A percentile compares a stretch with the other conserved stretches of the same genome.
phyloP scores from a whole-genome alignment of 2,888 invertebrate genomes.

The Coenonympha glycerion region DNA sequence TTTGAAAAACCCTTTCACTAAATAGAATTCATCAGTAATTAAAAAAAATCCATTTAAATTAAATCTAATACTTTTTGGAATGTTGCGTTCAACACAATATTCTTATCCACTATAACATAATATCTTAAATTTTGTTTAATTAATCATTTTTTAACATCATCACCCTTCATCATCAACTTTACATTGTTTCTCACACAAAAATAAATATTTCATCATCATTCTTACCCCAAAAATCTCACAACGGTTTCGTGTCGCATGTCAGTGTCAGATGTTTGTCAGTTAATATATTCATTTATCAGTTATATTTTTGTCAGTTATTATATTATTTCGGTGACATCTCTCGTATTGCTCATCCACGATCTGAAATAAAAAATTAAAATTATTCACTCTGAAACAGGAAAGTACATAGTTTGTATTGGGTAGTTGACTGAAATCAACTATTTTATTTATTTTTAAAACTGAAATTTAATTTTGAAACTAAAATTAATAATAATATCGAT shows the following conservation, averaged over 20 bases:
- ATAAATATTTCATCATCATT: not conserved
- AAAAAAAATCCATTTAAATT: not conserved
- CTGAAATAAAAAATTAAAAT: constrained; percentile 13
- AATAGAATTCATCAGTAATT: not conserved
- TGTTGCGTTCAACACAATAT: constrained; percentile 3
- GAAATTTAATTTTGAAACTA: too few species aligned
- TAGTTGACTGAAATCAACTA: not conserved
- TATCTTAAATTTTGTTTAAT: not conserved
- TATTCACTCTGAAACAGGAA: too few species aligned
- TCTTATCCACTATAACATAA: too few species aligned
- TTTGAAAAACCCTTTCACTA: not conserved
- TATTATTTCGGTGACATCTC: not conserved
- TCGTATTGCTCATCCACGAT: constrained; percentile 11
- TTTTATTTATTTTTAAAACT: not conserved
- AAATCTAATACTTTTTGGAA: constrained; percentile 12
- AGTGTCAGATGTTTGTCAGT: not conserved
- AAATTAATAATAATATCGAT: too few species aligned
- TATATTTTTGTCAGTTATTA: not conserved
- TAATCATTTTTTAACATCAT: not conserved
- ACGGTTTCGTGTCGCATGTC: not conserved
- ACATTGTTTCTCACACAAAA: not conserved
- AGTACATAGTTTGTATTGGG: too few species aligned
- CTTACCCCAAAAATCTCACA: not conserved
- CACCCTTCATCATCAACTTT: not conserved
- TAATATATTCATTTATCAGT: too few species aligned